Conservation (phyloP, 2,888 invertebrate genomes). For the Ennomos erosarius region DNA sequence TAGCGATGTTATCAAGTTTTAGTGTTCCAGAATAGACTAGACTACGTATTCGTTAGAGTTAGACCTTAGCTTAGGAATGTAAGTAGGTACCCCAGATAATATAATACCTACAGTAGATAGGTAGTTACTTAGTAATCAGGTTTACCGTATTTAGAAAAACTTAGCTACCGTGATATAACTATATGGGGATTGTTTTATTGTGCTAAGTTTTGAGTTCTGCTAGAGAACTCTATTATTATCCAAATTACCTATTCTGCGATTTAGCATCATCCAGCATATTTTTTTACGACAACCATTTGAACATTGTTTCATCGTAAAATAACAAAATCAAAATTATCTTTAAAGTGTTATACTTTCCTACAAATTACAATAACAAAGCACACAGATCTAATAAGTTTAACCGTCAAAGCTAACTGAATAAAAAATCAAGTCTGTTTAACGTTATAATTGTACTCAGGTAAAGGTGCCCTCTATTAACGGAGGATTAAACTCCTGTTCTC, state of each 20-base stretch:
- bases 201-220: too few species aligned
- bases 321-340: too few species aligned
- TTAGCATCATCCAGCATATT: too few species aligned
- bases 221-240: too few species aligned
- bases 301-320: too few species aligned
- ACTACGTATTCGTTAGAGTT: slow-evolving; percentile 3
- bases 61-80: slow-evolving; percentile 3
- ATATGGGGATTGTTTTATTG: background rate
- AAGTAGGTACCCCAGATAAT: too few species aligned
- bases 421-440: slow-evolving; percentile 5
- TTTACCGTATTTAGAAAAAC: background rate
- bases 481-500: slow-evolving; percentile 34
- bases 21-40: slow-evolving; percentile 18
- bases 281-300: too few species aligned
- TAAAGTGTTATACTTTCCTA: too few species aligned
- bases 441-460: slow-evolving; percentile 22
- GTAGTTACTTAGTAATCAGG: slow-evolving; percentile 14
- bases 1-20: slow-evolving; percentile 22
- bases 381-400: too few species aligned
- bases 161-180: background rate
- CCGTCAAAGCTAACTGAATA: background rate
- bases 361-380: too few species aligned
- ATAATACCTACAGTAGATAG: too few species aligned
- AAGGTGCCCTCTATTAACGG: slow-evolving; percentile 26
- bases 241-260: too few species aligned